phyloP scores from a whole-genome alignment of 1,140 invertebrate genomes.

The Lordiphosa clarofinis region DNA sequence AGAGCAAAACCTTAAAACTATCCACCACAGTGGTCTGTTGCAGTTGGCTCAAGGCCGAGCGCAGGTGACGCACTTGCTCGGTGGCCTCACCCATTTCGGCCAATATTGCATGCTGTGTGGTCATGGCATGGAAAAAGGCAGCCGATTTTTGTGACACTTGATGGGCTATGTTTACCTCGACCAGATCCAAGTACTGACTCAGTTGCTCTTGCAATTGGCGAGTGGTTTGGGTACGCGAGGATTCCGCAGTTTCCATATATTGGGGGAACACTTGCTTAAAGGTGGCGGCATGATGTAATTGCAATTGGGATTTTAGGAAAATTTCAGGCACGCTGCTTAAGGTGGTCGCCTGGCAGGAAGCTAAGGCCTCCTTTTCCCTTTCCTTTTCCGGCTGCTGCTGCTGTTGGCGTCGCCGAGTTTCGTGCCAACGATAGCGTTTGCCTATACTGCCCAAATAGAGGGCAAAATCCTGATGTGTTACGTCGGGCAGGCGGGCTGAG shows the following conservation, averaged over 20 bases:
- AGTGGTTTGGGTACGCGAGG: slow-evolving; percentile 70
- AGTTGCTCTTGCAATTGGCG: slow-evolving; percentile 84
- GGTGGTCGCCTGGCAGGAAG: slow-evolving; percentile 79
- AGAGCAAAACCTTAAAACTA: slow-evolving; percentile 88
- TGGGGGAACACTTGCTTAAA: slow-evolving; percentile 93
- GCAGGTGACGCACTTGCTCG: slow-evolving; percentile 88
- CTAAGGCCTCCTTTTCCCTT: slow-evolving; percentile 23
- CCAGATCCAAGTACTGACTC: slow-evolving; percentile 96
- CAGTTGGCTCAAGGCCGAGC: slow-evolving; percentile 85
- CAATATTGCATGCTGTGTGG: slow-evolving; percentile 95
- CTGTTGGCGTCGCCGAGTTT: slow-evolving; percentile 44
- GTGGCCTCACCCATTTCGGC: slow-evolving; percentile 92
- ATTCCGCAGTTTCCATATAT: slow-evolving; percentile 75
- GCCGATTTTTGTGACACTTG: slow-evolving; percentile 97
- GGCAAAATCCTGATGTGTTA: slow-evolving; percentile 92
- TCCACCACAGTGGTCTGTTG: slow-evolving; percentile 89
- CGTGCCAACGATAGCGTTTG: slow-evolving; percentile 83
- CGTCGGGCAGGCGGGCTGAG: slow-evolving; percentile 90
- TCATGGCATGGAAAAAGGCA: slow-evolving; percentile 98
- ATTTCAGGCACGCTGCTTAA: slow-evolving; percentile 88
- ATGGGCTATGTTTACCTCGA: slow-evolving; percentile 96
- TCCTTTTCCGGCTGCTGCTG: slow-evolving; percentile 25
- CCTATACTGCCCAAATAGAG: slow-evolving; percentile 90
- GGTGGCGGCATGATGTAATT: slow-evolving; percentile 89
- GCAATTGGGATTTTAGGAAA: slow-evolving; percentile 91